phyloP scores from a whole-genome alignment of 2,888 invertebrate genomes.

The Agrotis exclamationis region DNA sequence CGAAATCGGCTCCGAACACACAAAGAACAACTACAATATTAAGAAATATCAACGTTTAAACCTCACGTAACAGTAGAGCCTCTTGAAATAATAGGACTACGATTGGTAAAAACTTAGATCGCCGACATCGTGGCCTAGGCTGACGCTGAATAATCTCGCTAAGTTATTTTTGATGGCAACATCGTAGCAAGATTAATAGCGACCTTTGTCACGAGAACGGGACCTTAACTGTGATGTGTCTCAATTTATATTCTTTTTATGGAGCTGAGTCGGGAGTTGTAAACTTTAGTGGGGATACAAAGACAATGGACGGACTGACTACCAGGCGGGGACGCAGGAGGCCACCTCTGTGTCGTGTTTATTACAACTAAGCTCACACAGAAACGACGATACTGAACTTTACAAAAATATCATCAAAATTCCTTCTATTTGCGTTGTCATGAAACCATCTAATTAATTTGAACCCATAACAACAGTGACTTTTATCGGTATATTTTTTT shows the following conservation, averaged over 20 bases:
- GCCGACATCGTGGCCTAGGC: slow-evolving; percentile 19
- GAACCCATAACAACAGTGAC: background rate
- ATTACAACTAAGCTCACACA: background rate
- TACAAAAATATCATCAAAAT: background rate
- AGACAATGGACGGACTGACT: slow-evolving; percentile 64
- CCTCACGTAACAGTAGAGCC: background rate
- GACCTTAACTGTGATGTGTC: slow-evolving; percentile 65
- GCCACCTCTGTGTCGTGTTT: background rate
- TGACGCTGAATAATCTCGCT: slow-evolving; percentile 51
- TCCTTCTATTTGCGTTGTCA: background rate
- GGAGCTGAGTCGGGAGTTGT: slow-evolving; percentile 70
- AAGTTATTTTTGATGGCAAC: slow-evolving; percentile 64
- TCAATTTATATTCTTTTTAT: slow-evolving; percentile 74
- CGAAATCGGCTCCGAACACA: slow-evolving; percentile 14
- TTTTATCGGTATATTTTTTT: background rate
- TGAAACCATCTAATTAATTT: background rate
- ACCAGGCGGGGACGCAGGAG: slow-evolving; percentile 15
- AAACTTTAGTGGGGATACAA: slow-evolving; percentile 67
- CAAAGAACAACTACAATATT: slow-evolving; percentile 25
- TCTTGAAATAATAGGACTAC: slow-evolving; percentile 27
- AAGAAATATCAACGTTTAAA: slow-evolving; percentile 14
- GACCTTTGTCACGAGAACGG: slow-evolving; percentile 59
- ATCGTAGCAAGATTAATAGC: slow-evolving; percentile 67
- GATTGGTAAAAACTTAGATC: slow-evolving; percentile 32
- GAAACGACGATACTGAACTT: background rate